Conservation (phyloP, 1,140 invertebrate species). For the Pomacea maculata region DNA sequence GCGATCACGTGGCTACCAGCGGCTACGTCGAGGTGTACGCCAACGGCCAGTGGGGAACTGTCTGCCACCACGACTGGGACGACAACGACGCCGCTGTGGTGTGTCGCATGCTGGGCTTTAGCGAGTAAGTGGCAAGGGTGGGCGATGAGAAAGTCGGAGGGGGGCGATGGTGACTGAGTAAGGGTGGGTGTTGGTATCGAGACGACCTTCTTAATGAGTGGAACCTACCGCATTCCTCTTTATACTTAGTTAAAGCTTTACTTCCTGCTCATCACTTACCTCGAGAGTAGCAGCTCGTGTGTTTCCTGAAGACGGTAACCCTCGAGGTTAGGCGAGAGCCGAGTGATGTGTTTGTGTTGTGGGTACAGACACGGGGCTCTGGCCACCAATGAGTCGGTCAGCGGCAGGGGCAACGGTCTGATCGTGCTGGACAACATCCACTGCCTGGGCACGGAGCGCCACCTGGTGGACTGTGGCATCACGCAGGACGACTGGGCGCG, state of each 20-base stretch:
- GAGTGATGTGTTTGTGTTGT: too few species aligned
- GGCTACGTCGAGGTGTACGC: slow-evolving; percentile 91
- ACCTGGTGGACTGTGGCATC: slow-evolving; percentile 70
- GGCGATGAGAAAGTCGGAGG: background rate
- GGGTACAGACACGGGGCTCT: slow-evolving; percentile 8
- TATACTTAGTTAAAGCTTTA: too few species aligned
- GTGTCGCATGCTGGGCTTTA: slow-evolving; percentile 77
- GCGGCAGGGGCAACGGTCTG: slow-evolving; percentile 69
- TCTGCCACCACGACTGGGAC: slow-evolving; percentile 96
- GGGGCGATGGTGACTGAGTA: background rate
- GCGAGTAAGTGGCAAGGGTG: slow-evolving; percentile 22
- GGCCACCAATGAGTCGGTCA: slow-evolving; percentile 14
- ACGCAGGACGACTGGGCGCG: slow-evolving; percentile 35
- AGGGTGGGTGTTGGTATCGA: background rate
- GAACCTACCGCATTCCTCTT: background rate
- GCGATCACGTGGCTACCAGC: slow-evolving; percentile 60
- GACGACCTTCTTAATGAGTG: background rate
- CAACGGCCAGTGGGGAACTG: slow-evolving; percentile 83
- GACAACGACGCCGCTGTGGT: slow-evolving; percentile 81
- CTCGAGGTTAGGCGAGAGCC: too few species aligned
- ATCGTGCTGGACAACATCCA: slow-evolving; percentile 79
- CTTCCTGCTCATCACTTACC: too few species aligned
- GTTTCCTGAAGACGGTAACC: too few species aligned
- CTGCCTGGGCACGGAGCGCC: slow-evolving; percentile 76
- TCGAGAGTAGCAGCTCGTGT: too few species aligned